Evolutionary conservation across 1,140 invertebrate species (phyloP), one percentile per base, ranked within the genome.

Genomic region (Saccostrea cuccullata): DNA sequence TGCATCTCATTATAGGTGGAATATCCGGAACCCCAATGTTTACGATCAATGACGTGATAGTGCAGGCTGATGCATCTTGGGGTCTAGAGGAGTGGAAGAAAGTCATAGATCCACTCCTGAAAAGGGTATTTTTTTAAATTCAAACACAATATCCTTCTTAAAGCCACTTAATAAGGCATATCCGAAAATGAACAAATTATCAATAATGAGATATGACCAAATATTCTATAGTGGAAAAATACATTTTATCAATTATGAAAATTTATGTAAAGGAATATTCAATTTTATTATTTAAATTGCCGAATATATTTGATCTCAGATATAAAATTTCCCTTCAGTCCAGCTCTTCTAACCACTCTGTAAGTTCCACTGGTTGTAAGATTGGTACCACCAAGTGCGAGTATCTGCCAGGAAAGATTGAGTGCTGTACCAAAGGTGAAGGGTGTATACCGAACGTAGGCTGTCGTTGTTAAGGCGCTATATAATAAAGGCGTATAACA

Each of bases 391-490:
- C 85, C 40, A 86, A 70, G 30, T 92, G 92, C 47, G 90, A 92
- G 58, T 93, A 90, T 84, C 87, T 91, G 0, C 92, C 92, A n/a
- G 90, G 90, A 15, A 92, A 93, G 85, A 67, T 90, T 17, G 91
- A 93, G 84, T 93, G 91, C 55, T 93, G 91, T 86, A 91, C 88
- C 6, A 82, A 84, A n/a, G 92, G 91, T 20, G 91, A 93, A 84
- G 70, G 58, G n/a, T 93, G 92, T 82, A 91, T 93, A 58, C 90
- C 90, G 0, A 93, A 93, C 86, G 91, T 93, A 55, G 92, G 92
- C 1, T 93, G 92, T 67, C 88, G 92, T 3, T 92, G 92, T 87
- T 91, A 23, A 73, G 0, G 67, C 13, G 58, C 3, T 60, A 60
- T 17, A 60, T 17, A 60, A 60, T 17, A 58, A 58, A 36, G 30